Base-by-base conservation (phyloP, 2,797 vertebrate species). In the Scomberomorus guttatus region DNA sequence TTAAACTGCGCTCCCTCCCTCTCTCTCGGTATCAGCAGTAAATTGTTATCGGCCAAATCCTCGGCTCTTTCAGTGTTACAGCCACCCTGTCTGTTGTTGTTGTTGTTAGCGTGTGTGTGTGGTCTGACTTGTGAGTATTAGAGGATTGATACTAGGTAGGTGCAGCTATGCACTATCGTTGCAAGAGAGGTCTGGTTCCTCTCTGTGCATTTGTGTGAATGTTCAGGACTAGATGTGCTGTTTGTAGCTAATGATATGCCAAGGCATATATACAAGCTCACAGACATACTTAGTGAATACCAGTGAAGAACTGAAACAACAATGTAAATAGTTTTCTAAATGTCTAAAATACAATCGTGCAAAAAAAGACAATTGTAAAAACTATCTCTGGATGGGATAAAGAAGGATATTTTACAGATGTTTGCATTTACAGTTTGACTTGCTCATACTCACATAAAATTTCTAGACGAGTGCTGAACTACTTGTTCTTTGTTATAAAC, bases 11-110 rank as follows among this genome's bases (percentile, higher is more conserved):
- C 70, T 54, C 39, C 7, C 17, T 22, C 29, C 27, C 55, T 54
- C 52, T 6, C 39, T 11, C 67, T 58, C 59, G 34, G 44, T 72
- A 72, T 77, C 83, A 79, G 81, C 78, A 77, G 55, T 67, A 60
- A 75, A 72, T 46, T 80, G 60, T 63, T 78, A 55, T 78, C 71
- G 42, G 59, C 69, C 20, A 58, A 62, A 79, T 73, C 64, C 24
- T 56, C 22, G 48, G 65, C 62, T 56, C 54, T 75, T 18, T n/a
- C 57, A 46, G 39, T 59, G 27, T 60, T 82, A 56, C 17, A 84
- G 68, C 59, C 51, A 39, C 29, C 18, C 29, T 62, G 20, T 17
- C 55, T 79, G 80, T 50, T 67, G 27, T 8, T 55, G 57, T 27
- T 60, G 27, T n/a, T 32, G 2, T n/a, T n/a, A n/a, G n/a, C n/a